These are phyloP conservation scores for Nicator chloris DNA, from an alignment of 2,113 vertebrate genomes.

Conservation along the genomic window DNA sequence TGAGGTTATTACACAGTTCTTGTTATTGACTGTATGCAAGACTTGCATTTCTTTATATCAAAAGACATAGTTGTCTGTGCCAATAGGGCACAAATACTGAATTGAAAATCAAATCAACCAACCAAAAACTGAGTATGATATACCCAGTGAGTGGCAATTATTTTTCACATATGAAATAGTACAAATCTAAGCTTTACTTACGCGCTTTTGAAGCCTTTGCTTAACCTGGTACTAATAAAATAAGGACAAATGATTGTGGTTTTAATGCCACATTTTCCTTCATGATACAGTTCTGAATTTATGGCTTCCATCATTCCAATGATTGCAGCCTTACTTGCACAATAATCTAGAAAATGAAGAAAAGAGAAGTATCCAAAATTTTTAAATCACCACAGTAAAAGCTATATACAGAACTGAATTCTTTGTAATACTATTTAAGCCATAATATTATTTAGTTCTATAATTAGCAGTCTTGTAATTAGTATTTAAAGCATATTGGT, in stretches of 20 bases:
- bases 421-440: background rate
- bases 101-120: background rate
- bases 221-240: conserved; percentile 80
- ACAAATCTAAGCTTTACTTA: conserved; percentile 52
- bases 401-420: background rate
- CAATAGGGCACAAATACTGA: background rate
- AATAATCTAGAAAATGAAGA: conserved; percentile 69
- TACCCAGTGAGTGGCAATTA: background rate
- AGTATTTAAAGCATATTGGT: background rate
- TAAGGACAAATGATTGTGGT: conserved; percentile 84
- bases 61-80: background rate
- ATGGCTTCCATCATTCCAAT: conserved; percentile 81
- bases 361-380: background rate
- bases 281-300: conserved; percentile 72
- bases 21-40: background rate
- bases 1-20: background rate
- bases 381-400: background rate
- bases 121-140: background rate
- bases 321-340: conserved; percentile 76
- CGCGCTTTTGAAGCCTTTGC: conserved; percentile 70
- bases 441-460: background rate
- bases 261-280: conserved; percentile 78
- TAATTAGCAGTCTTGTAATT: background rate
- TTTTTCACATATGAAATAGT: background rate
- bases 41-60: background rate